These are phyloP conservation scores for Drosophila lini DNA, from an alignment of 1,140 invertebrate species.

Conservation along the genomic window DNA sequence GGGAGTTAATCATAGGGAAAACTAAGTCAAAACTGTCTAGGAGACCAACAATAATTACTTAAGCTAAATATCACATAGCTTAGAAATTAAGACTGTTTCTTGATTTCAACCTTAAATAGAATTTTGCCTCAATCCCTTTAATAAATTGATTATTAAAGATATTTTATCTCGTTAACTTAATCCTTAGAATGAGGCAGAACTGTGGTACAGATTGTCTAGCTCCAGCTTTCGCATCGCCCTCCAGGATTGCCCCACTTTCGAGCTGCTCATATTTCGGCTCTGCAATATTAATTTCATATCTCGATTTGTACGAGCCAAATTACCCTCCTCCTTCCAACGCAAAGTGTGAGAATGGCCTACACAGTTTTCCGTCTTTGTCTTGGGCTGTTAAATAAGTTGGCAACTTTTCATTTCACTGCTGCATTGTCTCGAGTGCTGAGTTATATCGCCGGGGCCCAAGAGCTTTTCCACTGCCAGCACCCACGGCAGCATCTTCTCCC, in stretches of 20 bases:
- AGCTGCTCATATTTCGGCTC: slow-evolving; percentile 32
- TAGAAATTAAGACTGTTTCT: neutral
- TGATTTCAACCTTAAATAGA: neutral
- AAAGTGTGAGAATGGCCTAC: slow-evolving; percentile 36
- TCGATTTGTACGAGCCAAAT: slow-evolving; percentile 67
- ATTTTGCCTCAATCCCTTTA: neutral
- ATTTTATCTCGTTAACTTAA: neutral
- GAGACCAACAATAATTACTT: neutral
- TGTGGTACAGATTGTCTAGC: neutral
- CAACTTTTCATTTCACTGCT: slow-evolving; percentile 72
- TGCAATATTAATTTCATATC: slow-evolving; percentile 58
- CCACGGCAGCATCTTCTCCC: slow-evolving; percentile 33
- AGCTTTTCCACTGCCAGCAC: slow-evolving; percentile 32
- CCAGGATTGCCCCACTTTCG: slow-evolving; percentile 15
- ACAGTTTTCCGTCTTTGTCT: slow-evolving; percentile 50
- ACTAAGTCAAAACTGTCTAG: neutral
- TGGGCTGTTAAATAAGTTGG: slow-evolving; percentile 56
- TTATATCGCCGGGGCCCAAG: slow-evolving; percentile 26
- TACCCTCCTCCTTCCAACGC: slow-evolving; percentile 10
- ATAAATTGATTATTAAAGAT: too few species aligned
- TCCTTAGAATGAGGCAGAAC: neutral
- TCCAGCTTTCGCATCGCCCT: neutral
- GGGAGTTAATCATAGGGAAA: neutral
- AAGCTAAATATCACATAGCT: neutral
- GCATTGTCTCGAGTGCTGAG: slow-evolving; percentile 63